Conservation (phyloP, 2,888 invertebrate genomes). For the Epiperipatus broadwayi region DNA sequence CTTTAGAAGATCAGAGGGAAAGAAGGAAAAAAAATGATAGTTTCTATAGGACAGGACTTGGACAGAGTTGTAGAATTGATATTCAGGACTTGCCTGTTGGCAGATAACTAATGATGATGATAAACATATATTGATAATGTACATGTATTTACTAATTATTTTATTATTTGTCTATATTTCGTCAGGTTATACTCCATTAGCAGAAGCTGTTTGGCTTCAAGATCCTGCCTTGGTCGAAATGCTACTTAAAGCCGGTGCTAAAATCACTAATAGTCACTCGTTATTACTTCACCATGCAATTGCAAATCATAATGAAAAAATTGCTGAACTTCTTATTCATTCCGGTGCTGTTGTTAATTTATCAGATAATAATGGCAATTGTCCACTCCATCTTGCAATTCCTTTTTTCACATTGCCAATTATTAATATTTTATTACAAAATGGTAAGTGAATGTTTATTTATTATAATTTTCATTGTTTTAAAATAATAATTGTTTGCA, state of each 20-base stretch:
- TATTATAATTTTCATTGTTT: no score
- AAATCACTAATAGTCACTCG: constrained; percentile 47
- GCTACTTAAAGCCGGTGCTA: constrained; percentile 43
- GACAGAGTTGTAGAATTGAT: no score
- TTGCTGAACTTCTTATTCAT: constrained; percentile 37
- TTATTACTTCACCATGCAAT: constrained; percentile 49
- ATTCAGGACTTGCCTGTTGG: no score
- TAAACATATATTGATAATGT: no score
- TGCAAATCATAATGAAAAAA: constrained; percentile 39
- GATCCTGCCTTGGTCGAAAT: constrained; percentile 38
- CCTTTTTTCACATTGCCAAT: constrained; percentile 34
- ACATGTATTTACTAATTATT: no score
- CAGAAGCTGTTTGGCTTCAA: constrained; percentile 48
- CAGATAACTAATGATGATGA: no score
- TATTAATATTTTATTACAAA: constrained; percentile 35
- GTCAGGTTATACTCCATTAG: constrained; percentile 45
- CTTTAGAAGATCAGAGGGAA: no score
- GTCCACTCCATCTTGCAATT: constrained; percentile 44
- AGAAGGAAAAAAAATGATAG: no score
- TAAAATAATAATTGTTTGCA: no score
- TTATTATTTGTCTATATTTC: constrained; percentile 10
- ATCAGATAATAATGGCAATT: constrained; percentile 44
- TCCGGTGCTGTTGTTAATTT: constrained; percentile 42
- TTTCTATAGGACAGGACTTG: no score
- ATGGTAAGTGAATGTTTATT: constrained; percentile 33